phyloP scores from a whole-genome alignment of 2,797 vertebrate genomes.

The Gorsachius magnificus region DNA sequence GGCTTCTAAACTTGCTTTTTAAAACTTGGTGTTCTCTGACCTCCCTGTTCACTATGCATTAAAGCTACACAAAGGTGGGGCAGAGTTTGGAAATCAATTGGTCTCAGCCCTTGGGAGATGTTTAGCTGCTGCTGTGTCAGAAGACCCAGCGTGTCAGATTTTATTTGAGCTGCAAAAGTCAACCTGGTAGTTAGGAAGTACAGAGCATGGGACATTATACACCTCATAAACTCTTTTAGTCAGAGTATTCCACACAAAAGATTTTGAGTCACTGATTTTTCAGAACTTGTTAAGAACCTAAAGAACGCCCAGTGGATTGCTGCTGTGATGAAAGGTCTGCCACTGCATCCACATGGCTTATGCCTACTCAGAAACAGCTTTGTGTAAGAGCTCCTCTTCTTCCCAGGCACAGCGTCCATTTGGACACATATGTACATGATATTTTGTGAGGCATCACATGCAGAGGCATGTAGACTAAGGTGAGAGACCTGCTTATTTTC shows the following conservation, averaged over 20 bases:
- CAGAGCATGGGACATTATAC: not conserved
- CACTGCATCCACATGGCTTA: not conserved
- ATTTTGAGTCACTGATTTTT: not conserved
- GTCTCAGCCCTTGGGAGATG: not conserved
- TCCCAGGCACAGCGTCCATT: not conserved
- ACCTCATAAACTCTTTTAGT: slow-evolving; percentile 38
- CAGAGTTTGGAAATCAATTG: not conserved
- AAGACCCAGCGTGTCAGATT: not conserved
- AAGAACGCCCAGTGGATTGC: not conserved
- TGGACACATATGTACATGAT: fast-evolving
- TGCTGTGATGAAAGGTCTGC: not conserved
- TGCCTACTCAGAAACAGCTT: not conserved
- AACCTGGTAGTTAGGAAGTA: not conserved
- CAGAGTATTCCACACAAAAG: not conserved
- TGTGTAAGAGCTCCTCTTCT: not conserved
- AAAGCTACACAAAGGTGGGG: not conserved
- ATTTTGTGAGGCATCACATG: not conserved
- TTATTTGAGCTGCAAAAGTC: slow-evolving; percentile 16
- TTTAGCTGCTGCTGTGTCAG: not conserved
- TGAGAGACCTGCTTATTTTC: not conserved
- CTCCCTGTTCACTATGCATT: not conserved
- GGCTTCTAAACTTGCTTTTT: not conserved
- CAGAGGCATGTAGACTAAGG: not conserved
- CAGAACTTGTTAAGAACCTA: not conserved
- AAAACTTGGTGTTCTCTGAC: not conserved